These are phyloP conservation scores for Platynereis dumerilii DNA, from an alignment of 2,888 invertebrate species.

Conservation along the genomic window DNA sequence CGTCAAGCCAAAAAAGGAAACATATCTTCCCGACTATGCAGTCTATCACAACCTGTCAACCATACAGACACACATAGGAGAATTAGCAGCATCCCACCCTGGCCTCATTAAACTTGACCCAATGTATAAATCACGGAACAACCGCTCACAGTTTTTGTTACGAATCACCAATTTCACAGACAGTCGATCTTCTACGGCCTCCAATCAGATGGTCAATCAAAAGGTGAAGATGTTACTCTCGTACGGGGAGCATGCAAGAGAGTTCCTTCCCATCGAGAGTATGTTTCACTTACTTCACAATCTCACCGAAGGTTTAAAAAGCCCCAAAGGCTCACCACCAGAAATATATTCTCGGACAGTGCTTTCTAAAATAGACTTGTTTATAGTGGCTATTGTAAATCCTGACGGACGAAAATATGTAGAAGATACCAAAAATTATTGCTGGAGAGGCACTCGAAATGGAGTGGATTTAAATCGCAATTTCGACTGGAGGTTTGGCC, in stretches of 20 bases:
- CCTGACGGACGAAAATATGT: slow-evolving; percentile 56
- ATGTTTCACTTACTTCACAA: slow-evolving; percentile 49
- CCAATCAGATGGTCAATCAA: background rate
- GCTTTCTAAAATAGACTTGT: slow-evolving; percentile 50
- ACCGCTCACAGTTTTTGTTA: slow-evolving; percentile 45
- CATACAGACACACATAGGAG: slow-evolving; percentile 35
- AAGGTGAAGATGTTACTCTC: slow-evolving; percentile 52
- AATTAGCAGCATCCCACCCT: slow-evolving; percentile 41
- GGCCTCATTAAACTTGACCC: slow-evolving; percentile 42
- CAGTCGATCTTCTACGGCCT: slow-evolving; percentile 3
- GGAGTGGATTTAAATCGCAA: slow-evolving; percentile 61
- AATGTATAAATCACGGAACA: slow-evolving; percentile 42
- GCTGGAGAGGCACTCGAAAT: slow-evolving; percentile 58
- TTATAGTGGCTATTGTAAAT: slow-evolving; percentile 53
- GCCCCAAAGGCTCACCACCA: slow-evolving; percentile 28
- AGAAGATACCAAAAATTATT: slow-evolving; percentile 52
- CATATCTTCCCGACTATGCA: slow-evolving; percentile 51
- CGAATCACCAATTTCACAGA: slow-evolving; percentile 51
- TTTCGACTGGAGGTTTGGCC: slow-evolving; percentile 60
- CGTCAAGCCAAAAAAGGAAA: slow-evolving; percentile 53
- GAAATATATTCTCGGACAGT: slow-evolving; percentile 38
- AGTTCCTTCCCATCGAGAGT: slow-evolving; percentile 58
- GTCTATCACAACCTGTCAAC: slow-evolving; percentile 47
- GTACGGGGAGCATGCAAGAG: slow-evolving; percentile 60
- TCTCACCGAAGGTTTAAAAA: slow-evolving; percentile 42